Evolutionary conservation across 1,140 invertebrate genomes (phyloP).

Genomic region (Drosophila aff.): DNA sequence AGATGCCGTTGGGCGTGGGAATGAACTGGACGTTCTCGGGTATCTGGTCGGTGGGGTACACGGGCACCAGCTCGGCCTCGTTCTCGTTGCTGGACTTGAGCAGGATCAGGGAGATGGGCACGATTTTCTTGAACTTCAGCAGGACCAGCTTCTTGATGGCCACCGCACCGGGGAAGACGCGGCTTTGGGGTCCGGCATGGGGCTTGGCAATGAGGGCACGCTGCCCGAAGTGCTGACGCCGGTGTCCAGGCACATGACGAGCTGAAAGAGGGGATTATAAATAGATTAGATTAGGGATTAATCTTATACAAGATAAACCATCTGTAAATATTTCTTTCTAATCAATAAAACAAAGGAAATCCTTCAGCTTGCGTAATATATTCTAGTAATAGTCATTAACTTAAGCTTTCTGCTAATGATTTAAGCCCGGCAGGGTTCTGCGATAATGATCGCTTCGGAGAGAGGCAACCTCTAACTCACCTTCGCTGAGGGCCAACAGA

Average conservation of each 20-base stretch:
- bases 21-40: slow-evolving; percentile 81
- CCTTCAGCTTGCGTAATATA: neutral
- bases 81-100: slow-evolving; percentile 77
- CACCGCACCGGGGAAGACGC: slow-evolving; percentile 78
- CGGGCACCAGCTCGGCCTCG: slow-evolving; percentile 79
- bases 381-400: neutral
- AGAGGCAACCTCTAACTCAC: slow-evolving; percentile 42
- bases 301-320: too few species aligned
- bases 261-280: slow-evolving; percentile 16
- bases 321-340: neutral
- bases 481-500: slow-evolving; percentile 53
- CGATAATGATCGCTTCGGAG: neutral
- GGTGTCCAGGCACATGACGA: slow-evolving; percentile 63
- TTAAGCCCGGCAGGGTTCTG: neutral
- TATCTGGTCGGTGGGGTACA: slow-evolving; percentile 80
- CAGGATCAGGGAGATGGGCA: slow-evolving; percentile 78
- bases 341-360: neutral
- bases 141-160: slow-evolving; percentile 82
- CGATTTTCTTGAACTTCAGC: slow-evolving; percentile 82
- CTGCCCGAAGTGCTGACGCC: slow-evolving; percentile 45
- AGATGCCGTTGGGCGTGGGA: slow-evolving; percentile 80
- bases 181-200: slow-evolving; percentile 54
- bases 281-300: neutral
- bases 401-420: neutral
- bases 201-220: slow-evolving; percentile 62